Conservation (phyloP, 2,113 vertebrate genomes). For the Cepphus grylle region DNA sequence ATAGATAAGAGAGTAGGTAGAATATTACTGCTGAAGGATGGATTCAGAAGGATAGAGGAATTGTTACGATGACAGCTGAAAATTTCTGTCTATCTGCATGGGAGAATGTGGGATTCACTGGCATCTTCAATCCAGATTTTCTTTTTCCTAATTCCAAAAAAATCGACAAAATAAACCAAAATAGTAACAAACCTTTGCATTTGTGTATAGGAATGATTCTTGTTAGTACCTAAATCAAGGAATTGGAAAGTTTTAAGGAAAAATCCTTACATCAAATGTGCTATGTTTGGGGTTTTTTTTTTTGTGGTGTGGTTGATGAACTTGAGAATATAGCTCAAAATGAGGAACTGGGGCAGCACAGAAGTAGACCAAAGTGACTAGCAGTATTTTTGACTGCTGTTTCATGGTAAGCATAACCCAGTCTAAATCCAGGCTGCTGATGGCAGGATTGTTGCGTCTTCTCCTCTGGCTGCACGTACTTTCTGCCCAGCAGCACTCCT, state of each 20-base stretch:
- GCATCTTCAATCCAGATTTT: not conserved
- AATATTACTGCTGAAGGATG: not conserved
- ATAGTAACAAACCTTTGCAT: not conserved
- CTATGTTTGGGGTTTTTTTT: not conserved
- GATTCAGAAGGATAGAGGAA: not conserved
- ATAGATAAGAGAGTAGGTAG: conserved; percentile 17
- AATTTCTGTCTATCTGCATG: not conserved
- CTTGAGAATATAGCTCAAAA: not conserved
- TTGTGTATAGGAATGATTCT: not conserved
- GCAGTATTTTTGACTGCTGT: not conserved
- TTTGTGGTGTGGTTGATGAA: not conserved
- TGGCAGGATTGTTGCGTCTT: not conserved
- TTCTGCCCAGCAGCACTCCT: not conserved
- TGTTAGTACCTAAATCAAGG: not conserved
- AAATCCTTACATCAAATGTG: not conserved
- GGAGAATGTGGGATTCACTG: not conserved
- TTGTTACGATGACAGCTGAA: not conserved
- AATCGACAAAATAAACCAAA: not conserved
- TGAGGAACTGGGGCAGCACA: not conserved
- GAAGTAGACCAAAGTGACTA: not conserved
- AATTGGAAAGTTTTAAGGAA: not conserved
- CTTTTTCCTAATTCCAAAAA: not conserved
- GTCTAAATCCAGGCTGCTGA: not conserved
- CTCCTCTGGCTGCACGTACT: not conserved
- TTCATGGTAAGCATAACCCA: not conserved